Base-by-base conservation (phyloP, 30 jellyfish, hydroid and myxozoan species). In the Hydractinia symbiolongicarpus region DNA sequence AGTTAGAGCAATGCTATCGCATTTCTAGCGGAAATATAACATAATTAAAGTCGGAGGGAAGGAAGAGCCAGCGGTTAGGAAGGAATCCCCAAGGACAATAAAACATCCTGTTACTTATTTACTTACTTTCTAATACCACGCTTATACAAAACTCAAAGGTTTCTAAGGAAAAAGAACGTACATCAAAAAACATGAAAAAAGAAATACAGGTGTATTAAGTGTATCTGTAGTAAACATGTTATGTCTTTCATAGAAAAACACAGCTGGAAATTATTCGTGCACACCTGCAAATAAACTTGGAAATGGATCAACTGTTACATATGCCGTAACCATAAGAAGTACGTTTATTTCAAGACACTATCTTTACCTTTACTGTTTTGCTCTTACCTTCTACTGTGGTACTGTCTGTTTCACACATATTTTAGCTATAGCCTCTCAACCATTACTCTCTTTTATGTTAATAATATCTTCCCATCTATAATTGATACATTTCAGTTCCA, bases 221-320 rank as follows among this genome's bases (percentile, higher is more conserved):
- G 44, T 30, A 30, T 30, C 44, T 30, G 2, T 30, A 30, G 30
- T 66, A 8, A 13, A 66, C 19, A 64, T 64, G 16, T 64, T 13
- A 19, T 50, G 15, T 74, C 9, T 21, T 8, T 74, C 13, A 8
- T 50, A 74, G 83, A 17, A 74, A 74, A 49, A 55, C 13, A 74
- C 67, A 4, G 8, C n/a, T 4, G 83, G 83, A 20, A 74, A 74
- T 50, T 74, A 74, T 50, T 74, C 83, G 0, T 74, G 83, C 15
- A 51, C 66, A 10, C 83, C 83, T 49, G 15, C 61, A 10, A 74
- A 74, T 55, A 55, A 58, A 54, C 14, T 20, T 17, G 83, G 83
- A 10, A n/a, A 20, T 74, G 83, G 68, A 50, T 55, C 61, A 5
- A 50, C 83, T 50, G 67, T 74, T 19, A 5, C 13, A 50, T 74